phyloP scores from a whole-genome alignment of 2,888 invertebrate species.

The Opisthograptis luteolata region DNA sequence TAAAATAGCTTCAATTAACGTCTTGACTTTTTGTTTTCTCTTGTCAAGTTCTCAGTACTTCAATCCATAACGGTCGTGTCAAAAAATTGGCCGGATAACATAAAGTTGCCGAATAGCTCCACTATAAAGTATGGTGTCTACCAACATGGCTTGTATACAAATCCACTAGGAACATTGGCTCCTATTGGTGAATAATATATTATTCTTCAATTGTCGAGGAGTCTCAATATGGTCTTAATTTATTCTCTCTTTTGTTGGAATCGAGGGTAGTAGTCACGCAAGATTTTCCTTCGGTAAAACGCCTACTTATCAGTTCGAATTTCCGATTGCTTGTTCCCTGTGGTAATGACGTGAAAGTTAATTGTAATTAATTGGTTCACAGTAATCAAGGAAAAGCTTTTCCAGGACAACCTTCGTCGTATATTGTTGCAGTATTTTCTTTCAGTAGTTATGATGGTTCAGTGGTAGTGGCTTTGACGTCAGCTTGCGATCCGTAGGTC shows the following conservation, averaged over 20 bases:
- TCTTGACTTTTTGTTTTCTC: too few relatives aligned
- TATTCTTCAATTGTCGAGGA: slow-evolving; percentile 54
- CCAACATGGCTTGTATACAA: slow-evolving; percentile 21
- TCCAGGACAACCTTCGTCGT: too few relatives aligned
- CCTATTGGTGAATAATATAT: slow-evolving; percentile 53
- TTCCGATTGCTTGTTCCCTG: slow-evolving; percentile 23
- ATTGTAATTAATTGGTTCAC: slow-evolving; percentile 1
- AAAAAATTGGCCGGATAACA: background rate
- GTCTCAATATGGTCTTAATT: slow-evolving; percentile 48
- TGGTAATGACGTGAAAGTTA: slow-evolving; percentile 15
- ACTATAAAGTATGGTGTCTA: background rate
- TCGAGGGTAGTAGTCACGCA: slow-evolving; percentile 45
- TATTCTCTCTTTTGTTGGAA: slow-evolving; percentile 45
- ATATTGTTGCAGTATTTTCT: too few relatives aligned
- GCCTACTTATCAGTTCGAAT: slow-evolving; percentile 28
- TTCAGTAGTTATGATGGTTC: too few relatives aligned
- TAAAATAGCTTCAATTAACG: too few relatives aligned
- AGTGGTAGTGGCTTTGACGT: too few relatives aligned
- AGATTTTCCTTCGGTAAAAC: slow-evolving; percentile 39
- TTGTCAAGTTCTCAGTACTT: too few relatives aligned
- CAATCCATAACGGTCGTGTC: too few relatives aligned
- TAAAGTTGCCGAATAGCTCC: background rate
- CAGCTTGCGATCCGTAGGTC: too few relatives aligned
- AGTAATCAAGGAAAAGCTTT: too few relatives aligned
- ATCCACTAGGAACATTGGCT: slow-evolving; percentile 45